Evolutionary conservation across 2,113 vertebrate genomes (phyloP), one percentile per base, ranked within the genome.

Genomic region (Seriola aureovittata): DNA sequence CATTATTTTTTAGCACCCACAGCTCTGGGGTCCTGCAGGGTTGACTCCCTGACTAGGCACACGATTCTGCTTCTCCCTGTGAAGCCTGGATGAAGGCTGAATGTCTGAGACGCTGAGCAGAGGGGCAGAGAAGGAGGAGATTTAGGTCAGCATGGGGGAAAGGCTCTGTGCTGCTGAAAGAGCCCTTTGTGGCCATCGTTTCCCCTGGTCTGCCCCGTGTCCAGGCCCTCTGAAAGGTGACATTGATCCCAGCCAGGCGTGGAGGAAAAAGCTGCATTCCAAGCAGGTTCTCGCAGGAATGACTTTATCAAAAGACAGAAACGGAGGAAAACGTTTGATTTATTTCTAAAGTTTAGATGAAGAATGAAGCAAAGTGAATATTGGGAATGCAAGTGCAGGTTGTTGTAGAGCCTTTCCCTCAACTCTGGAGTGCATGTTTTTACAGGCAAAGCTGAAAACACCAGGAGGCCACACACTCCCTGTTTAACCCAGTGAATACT

Each of bases 141-240:
- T 90, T 79, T 78, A 88, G 87, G 94, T 94, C 94, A 93, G 81
- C 77, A 78, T 71, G 78, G 80, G 73, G 58, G 78, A 63, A 75
- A 64, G 69, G 80, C 87, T 85, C 59, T 46, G 57, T 62, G 70
- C 70, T 86, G 84, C 82, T 93, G 85, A 95, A 95, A 95, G 94
- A 88, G 64, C 23, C 90, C 91, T 95, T 95, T 95, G 92, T 96
- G 81, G 74, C 60, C 62, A 8, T 79, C 76, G 13, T 84, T 86
- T 81, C 80, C 85, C 81, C 70, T 44, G 71, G 71, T 75, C 86
- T 85, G 70, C 48, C 46, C 76, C 40, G 69, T 52, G 76, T 87
- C 64, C 85, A 71, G 75, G 78, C 38, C 64, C 67, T 85, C 84
- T 96, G 90, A 95, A 95, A 94, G 92, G 89, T 95, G 89, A 91